Base-by-base conservation (phyloP, 2,888 invertebrate species). In the Marronus borbonicus region DNA sequence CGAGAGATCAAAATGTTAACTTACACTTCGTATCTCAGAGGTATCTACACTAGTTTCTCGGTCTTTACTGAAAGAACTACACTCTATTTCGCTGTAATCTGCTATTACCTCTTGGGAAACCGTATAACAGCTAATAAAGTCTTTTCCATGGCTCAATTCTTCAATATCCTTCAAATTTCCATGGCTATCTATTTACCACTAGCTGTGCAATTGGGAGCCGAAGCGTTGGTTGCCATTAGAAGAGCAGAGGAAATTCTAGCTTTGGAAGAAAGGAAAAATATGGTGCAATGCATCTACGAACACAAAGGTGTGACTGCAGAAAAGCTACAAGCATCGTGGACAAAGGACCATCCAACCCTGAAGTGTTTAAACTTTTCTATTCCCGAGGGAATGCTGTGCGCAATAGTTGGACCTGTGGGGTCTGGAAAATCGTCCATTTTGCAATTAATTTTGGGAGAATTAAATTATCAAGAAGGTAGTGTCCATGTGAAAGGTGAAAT, bases 11-110 rank as follows among this genome's bases (percentile, higher is more conserved):
- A 91, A 79, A 91, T 92, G 70, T 90, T 95, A 74, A 90, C 91
- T 81, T 89, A 90, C 76, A 93, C 93, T 4, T 93, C 94, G 0
- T 93, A 93, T 88, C 91, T 93, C 78, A 90, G 92, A 85, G 93
- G 92, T 0, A 91, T 93, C 82, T 93, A 92, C 8, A 89, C 92
- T 44, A 92, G 93, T 0, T 86, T 92, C 80, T 87, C 92, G 85
- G 94, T 97, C 62, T 97, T 96, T 86, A 95, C 97, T 0, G 95
- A 96, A 85, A 93, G 97, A 81, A 91, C 96, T 68, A 94, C 97
- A 1, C 90, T 97, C 7, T 96, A 94, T 86, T 92, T 95, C 79
- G 96, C 96, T 1, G 91, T 98, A 75, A 90, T 96, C 60, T 92
- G 94, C 0, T 96, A 93, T 85, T 94, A 95, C 14, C 89, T 96